Evolutionary conservation across 2,888 invertebrate genomes (phyloP).

Genomic region (Opisthograptis luteolata): DNA sequence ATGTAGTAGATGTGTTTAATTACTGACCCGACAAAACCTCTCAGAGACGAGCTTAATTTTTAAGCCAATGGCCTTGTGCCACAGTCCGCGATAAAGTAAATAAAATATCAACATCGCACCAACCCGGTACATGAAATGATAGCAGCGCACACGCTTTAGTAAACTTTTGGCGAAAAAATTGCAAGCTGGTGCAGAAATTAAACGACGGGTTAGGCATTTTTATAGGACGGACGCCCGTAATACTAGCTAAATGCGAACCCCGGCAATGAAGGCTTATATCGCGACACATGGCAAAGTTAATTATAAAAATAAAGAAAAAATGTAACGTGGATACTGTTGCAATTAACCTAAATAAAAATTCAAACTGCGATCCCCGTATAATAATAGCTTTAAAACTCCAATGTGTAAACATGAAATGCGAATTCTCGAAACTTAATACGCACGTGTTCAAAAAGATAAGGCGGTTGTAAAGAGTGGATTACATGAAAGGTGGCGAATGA

Average conservation of each 20-base stretch:
- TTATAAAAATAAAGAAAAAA: constrained; percentile 69
- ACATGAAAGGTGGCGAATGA: constrained; percentile 56
- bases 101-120: constrained; percentile 78
- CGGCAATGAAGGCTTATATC: constrained; percentile 56
- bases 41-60: constrained; percentile 72
- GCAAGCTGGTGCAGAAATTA: constrained; percentile 64
- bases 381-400: constrained; percentile 44
- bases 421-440: constrained; percentile 53
- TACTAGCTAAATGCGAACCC: constrained; percentile 64
- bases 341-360: constrained; percentile 59
- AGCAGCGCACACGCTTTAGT: constrained; percentile 67
- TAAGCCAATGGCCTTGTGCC: constrained; percentile 60
- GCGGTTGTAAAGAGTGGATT: constrained; percentile 51
- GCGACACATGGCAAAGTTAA: constrained; percentile 67
- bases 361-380: constrained; percentile 40
- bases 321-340: constrained; percentile 47
- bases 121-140: constrained; percentile 66
- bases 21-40: constrained; percentile 77
- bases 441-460: constrained; percentile 51
- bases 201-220: constrained; percentile 70
- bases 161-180: constrained; percentile 70
- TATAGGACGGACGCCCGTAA: constrained; percentile 52
- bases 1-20: constrained; percentile 80
- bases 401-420: constrained; percentile 30
- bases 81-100: constrained; percentile 69